These are phyloP conservation scores for Urechis unicinctus DNA, from an alignment of 2,888 invertebrate genomes.

Conservation along the genomic window DNA sequence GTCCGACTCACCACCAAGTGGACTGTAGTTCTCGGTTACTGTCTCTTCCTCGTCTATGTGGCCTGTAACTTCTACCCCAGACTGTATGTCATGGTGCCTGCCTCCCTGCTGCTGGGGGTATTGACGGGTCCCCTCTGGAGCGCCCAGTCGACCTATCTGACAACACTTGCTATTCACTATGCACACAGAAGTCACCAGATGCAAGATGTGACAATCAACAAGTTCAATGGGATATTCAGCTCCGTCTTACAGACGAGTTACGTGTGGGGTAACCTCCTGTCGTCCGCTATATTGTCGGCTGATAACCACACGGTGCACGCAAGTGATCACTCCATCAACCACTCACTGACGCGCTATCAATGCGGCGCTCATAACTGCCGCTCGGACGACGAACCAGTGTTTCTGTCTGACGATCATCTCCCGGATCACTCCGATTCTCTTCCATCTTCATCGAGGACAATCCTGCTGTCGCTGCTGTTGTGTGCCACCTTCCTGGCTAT, in stretches of 20 bases:
- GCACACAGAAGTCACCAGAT: conserved; percentile 30
- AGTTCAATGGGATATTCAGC: conserved; percentile 44
- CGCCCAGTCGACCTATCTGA: conserved; percentile 42
- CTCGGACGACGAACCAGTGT: conserved; percentile 18
- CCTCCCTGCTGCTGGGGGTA: conserved; percentile 35
- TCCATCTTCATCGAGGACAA: conserved; percentile 27
- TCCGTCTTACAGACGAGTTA: conserved; percentile 40
- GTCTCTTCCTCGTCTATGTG: conserved; percentile 37
- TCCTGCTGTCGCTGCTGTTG: conserved; percentile 37
- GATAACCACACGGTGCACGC: conserved; percentile 17
- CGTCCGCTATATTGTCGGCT: conserved; percentile 30
- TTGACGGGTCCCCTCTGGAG: conserved; percentile 43
- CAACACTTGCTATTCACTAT: conserved; percentile 39
- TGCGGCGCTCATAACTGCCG: conserved; percentile 30
- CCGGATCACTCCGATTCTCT: conserved; percentile 9
- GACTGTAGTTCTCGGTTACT: conserved; percentile 39
- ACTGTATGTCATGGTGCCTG: conserved; percentile 36
- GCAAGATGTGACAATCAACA: conserved; percentile 35
- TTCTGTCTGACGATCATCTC: conserved; percentile 24
- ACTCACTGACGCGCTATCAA: not conserved
- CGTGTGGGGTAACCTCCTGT: conserved; percentile 44
- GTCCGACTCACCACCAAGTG: conserved; percentile 39
- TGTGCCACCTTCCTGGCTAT: conserved; percentile 38
- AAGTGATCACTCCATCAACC: conserved; percentile 7
- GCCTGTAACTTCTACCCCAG: conserved; percentile 40